Percentiles rank a stretch among this genome's conserved stretches.
Conservation (phyloP, 1,140 invertebrate genomes). For the Stenopsyche tienmushanensis region DNA sequence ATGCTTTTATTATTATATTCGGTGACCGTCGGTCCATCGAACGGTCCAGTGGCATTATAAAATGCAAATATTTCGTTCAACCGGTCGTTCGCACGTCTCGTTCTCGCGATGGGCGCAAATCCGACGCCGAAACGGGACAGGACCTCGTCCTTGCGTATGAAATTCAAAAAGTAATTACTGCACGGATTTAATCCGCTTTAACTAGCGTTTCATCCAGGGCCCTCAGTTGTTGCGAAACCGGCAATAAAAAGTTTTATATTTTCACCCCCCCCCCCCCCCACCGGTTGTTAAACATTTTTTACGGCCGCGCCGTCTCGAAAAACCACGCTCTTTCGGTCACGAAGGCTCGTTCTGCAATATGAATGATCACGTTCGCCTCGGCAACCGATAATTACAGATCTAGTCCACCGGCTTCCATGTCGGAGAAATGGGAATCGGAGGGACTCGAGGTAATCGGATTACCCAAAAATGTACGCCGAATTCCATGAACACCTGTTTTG, state of each 20-base stretch:
- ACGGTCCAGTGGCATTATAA: constrained; percentile 19
- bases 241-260: constrained; percentile 23
- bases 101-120: background rate
- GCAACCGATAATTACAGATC: background rate
- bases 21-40: too few species aligned
- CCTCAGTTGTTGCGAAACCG: constrained; percentile 2
- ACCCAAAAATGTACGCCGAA: too few species aligned
- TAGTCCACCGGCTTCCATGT: too few species aligned
- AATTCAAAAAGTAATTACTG: constrained; percentile 34
- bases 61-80: constrained; percentile 27
- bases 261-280: background rate
- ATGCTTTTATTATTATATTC: constrained; percentile 5
- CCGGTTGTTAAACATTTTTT: constrained; percentile 19
- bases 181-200: constrained; percentile 25
- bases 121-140: background rate
- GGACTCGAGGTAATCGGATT: too few species aligned
- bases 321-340: background rate
- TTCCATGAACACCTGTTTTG: too few species aligned
- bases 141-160: background rate
- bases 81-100: constrained; percentile 3
- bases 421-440: too few species aligned
- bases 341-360: background rate
- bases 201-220: constrained; percentile 15
- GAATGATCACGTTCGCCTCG: background rate
- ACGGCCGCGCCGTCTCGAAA: background rate